phyloP scores from a whole-genome alignment of 2,113 vertebrate species.

The Myanophis thanlyinensis region DNA sequence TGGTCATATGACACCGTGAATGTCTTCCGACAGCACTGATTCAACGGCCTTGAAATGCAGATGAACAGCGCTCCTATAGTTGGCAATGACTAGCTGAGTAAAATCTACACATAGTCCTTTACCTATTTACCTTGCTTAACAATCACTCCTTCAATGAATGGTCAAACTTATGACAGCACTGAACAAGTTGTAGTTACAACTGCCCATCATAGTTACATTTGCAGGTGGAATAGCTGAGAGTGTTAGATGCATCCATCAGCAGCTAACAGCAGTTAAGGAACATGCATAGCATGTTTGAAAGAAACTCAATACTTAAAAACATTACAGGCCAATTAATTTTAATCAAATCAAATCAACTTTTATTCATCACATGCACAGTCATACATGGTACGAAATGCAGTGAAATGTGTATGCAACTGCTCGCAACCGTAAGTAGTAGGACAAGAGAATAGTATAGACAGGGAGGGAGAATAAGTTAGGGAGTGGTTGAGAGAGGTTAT shows the following conservation, averaged over 20 bases:
- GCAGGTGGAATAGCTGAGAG: background rate
- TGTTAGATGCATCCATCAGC: background rate
- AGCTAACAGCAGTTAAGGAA: background rate
- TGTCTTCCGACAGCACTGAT: background rate
- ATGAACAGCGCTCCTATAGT: background rate
- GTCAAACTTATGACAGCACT: background rate
- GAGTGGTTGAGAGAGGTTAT: too few species aligned
- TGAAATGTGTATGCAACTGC: too few species aligned
- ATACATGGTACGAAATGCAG: too few species aligned
- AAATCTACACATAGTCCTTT: background rate
- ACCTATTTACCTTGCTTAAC: background rate
- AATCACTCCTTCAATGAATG: background rate
- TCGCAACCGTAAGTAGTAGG: too few species aligned
- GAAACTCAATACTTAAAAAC: background rate
- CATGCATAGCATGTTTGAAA: background rate
- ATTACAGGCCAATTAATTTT: background rate
- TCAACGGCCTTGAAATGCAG: background rate
- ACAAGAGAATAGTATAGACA: too few species aligned
- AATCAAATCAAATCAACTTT: too few species aligned
- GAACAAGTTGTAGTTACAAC: background rate
- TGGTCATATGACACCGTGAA: background rate
- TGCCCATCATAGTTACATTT: too few species aligned
- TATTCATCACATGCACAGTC: too few species aligned
- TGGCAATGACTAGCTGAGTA: background rate
- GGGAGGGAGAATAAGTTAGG: too few species aligned